Conservation (phyloP, 2,888 invertebrate genomes). For the Molorchus minor region DNA sequence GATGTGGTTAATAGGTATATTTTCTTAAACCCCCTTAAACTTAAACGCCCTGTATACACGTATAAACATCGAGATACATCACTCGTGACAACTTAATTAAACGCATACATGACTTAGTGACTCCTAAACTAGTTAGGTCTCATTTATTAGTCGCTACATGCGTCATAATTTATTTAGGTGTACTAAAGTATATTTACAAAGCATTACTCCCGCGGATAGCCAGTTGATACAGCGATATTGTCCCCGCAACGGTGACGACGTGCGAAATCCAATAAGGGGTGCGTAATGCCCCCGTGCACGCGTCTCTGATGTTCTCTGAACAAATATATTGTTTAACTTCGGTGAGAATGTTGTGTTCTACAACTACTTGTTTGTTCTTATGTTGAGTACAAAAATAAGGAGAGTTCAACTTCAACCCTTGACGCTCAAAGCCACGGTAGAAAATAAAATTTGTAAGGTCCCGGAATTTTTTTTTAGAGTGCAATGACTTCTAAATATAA, state of each 20-base stretch:
- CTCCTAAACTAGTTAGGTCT: conserved; percentile 32
- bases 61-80: conserved; percentile 9
- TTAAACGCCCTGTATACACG: neutral
- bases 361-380: too few relatives aligned
- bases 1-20: too few relatives aligned
- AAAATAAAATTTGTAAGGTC: too few relatives aligned
- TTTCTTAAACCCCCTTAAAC: neutral
- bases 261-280: conserved; percentile 50
- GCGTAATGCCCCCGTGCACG: conserved; percentile 40
- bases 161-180: conserved; percentile 51
- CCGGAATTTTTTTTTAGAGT: too few relatives aligned
- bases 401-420: too few relatives aligned
- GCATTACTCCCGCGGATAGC: conserved; percentile 24
- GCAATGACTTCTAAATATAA: too few relatives aligned
- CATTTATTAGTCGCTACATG: conserved; percentile 47
- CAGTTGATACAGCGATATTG: conserved; percentile 39
- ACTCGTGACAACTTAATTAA: conserved; percentile 43
- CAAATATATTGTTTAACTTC: conserved; percentile 25
- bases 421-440: too few relatives aligned
- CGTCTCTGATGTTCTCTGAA: conserved; percentile 36
- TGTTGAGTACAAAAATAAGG: too few relatives aligned
- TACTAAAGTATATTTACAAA: conserved; percentile 28
- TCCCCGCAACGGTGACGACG: conserved; percentile 32
- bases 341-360: conserved; percentile 16
- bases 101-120: conserved; percentile 34